Conservation (phyloP, 2,113 vertebrate species). For the Oncorhynchus keta region DNA sequence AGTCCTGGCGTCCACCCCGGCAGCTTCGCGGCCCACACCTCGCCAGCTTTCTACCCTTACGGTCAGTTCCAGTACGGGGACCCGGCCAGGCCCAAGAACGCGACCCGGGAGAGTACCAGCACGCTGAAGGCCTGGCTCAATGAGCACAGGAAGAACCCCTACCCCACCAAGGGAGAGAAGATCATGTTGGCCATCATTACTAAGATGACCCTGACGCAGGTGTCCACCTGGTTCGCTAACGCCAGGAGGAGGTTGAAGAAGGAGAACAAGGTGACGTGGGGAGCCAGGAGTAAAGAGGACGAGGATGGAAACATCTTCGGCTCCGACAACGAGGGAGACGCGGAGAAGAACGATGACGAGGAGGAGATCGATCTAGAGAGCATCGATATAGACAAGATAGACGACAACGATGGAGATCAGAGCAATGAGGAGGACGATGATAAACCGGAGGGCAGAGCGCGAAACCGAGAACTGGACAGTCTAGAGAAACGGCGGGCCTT, state of each 20-base stretch:
- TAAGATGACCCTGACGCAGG: too few species aligned
- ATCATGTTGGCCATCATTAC: too few species aligned
- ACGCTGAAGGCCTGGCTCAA: slow-evolving; percentile 98
- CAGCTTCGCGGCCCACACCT: slow-evolving; percentile 91
- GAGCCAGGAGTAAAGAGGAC: slow-evolving; percentile 91
- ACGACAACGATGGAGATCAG: slow-evolving; percentile 94
- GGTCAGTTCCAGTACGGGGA: slow-evolving; percentile 98
- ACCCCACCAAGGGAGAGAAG: too few species aligned
- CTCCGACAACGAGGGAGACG: slow-evolving; percentile 89
- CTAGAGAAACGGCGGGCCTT: slow-evolving; percentile 80
- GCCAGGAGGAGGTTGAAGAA: too few species aligned
- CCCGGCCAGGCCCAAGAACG: slow-evolving; percentile 94
- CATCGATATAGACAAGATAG: slow-evolving; percentile 99
- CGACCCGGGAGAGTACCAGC: slow-evolving; percentile 95
- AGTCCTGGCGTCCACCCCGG: slow-evolving; percentile 94
- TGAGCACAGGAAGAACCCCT: slow-evolving; percentile 84
- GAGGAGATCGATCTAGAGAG: slow-evolving; percentile 98
- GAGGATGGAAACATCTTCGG: slow-evolving; percentile 90
- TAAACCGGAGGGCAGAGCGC: slow-evolving; percentile 80
- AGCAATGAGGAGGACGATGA: slow-evolving; percentile 97
- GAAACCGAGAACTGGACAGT: slow-evolving; percentile 65
- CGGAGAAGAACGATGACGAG: slow-evolving; percentile 93
- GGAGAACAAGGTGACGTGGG: slow-evolving; percentile 87
- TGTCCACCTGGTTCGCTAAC: too few species aligned
- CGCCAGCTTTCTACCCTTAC: slow-evolving; percentile 95